Evolutionary conservation across 1,140 invertebrate species (phyloP), one percentile per base, ranked within the genome.

Genomic region (Bombus terrestris): DNA sequence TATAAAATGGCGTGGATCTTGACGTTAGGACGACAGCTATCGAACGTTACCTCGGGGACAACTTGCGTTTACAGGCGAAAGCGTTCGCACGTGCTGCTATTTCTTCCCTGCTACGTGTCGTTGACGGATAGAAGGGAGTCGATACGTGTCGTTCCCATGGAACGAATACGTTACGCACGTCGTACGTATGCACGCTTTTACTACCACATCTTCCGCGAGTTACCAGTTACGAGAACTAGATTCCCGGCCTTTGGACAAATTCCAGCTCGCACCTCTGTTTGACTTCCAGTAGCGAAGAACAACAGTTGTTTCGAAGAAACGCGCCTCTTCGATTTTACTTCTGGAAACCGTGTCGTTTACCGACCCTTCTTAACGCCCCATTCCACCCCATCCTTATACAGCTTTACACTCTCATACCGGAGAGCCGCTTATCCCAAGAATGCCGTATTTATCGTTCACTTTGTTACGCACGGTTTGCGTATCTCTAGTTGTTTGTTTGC

Each of bases 201-300:
- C 47, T 53, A 53, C 18, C 18, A 59, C 72, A 32, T 64, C 6
- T 22, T 10, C 10, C 41, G 53, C 13, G 32, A 8, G 73, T 76
- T 69, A 41, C 43, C 73, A 77, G 81, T 57, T 76, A 57, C 73
- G 37, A 79, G 75, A 79, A 84, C 64, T 84, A 84, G 64, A 84
- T 84, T 59, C 35, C 35, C 22, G 39, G 3, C 37, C 25, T 39
- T 84, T 66, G 76, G 83, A 72, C 47, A 71, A 57, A 57, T 83
- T 83, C 82, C 83, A 71, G 37, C 13, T 32, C 28, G 32, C 53
- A 18, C 15, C 35, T 69, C 37, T n/a, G 43, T 28, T 10, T 37
- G 22, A 12, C 35, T 69, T 39, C 13, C 69, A 57, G 25, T 47
- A 25, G 41, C 57, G 81, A 62, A 25, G 57, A 62, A 82, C 69